These are phyloP conservation scores for Rhynchophorus ferrugineus DNA, from an alignment of 1,140 invertebrate genomes.

Conservation along the genomic window DNA sequence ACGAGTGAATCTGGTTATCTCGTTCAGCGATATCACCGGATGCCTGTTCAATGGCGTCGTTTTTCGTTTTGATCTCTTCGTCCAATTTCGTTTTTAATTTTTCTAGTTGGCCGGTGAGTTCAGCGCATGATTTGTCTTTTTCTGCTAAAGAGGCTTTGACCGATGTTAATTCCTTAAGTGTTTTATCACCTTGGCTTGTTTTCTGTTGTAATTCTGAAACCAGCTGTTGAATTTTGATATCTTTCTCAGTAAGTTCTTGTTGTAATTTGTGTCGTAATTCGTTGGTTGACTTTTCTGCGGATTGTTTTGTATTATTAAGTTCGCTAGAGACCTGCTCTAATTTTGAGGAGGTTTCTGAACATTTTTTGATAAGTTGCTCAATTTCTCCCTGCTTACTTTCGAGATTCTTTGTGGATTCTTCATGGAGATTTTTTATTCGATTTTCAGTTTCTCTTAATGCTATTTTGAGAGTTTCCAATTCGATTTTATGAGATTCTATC, in stretches of 20 bases:
- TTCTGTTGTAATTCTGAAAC: constrained; percentile 5
- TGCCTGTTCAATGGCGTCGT: neutral
- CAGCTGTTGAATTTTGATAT: constrained; percentile 6
- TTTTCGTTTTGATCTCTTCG: constrained; percentile 3
- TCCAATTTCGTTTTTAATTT: constrained; percentile 15
- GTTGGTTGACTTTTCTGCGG: neutral
- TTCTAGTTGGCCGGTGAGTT: neutral
- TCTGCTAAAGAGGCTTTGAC: constrained; percentile 5
- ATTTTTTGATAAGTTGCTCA: constrained; percentile 5
- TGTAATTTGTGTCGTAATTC: constrained; percentile 4
- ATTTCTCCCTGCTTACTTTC: constrained; percentile 11
- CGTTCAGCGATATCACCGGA: constrained; percentile 2
- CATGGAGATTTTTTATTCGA: constrained; percentile 6
- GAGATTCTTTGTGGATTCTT: constrained; percentile 2
- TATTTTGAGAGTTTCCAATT: constrained; percentile 6
- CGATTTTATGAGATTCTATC: constrained; percentile 6
- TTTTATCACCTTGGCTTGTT: neutral
- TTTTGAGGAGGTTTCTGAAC: constrained; percentile 2
- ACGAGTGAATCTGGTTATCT: constrained; percentile 19
- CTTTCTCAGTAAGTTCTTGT: constrained; percentile 5
- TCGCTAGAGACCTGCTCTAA: constrained; percentile 1
- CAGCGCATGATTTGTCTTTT: neutral
- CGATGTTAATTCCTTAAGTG: neutral
- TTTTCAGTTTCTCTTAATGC: constrained; percentile 4
- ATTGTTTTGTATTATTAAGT: constrained; percentile 6